phyloP scores from a whole-genome alignment of 1,140 invertebrate species.

The Colletes latitarsis region DNA sequence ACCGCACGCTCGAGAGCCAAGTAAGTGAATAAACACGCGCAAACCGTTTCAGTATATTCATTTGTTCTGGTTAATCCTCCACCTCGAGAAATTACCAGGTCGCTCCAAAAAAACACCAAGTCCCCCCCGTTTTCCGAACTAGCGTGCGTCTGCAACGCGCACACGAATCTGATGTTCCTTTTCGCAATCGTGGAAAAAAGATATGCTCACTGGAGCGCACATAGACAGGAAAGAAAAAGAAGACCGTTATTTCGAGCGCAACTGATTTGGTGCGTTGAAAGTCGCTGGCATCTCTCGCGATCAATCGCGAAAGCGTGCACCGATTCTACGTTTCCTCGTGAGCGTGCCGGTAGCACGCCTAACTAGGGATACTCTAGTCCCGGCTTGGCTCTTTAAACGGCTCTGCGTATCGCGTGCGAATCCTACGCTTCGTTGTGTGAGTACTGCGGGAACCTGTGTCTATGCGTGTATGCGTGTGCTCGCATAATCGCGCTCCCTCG shows the following conservation, averaged over 20 bases:
- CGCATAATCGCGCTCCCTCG: constrained; percentile 43
- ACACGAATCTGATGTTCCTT: not conserved
- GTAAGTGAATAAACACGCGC: constrained; percentile 66
- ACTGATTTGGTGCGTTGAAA: constrained; percentile 38
- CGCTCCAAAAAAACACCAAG: not conserved
- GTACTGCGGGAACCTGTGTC: not conserved
- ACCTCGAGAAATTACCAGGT: not conserved
- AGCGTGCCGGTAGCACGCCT: constrained; percentile 56
- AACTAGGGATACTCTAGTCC: constrained; percentile 53
- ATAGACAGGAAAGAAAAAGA: constrained; percentile 33
- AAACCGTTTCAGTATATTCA: not conserved
- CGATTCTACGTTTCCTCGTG: constrained; percentile 40
- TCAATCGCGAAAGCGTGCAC: constrained; percentile 36
- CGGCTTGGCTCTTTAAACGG: constrained; percentile 67
- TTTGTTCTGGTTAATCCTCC: not conserved
- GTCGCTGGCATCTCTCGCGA: constrained; percentile 25
- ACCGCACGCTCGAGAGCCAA: constrained; percentile 64
- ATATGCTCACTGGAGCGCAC: constrained; percentile 36
- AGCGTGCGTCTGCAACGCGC: not conserved
- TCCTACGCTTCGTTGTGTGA: constrained; percentile 20
- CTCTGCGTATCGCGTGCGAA: constrained; percentile 48
- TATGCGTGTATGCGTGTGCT: constrained; percentile 25
- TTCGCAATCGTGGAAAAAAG: constrained; percentile 21
- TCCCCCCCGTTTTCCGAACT: not conserved
- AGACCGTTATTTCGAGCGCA: constrained; percentile 46